Evolutionary conservation across 2,797 vertebrate genomes (phyloP).

Genomic region (Gastrophryne carolinensis): DNA sequence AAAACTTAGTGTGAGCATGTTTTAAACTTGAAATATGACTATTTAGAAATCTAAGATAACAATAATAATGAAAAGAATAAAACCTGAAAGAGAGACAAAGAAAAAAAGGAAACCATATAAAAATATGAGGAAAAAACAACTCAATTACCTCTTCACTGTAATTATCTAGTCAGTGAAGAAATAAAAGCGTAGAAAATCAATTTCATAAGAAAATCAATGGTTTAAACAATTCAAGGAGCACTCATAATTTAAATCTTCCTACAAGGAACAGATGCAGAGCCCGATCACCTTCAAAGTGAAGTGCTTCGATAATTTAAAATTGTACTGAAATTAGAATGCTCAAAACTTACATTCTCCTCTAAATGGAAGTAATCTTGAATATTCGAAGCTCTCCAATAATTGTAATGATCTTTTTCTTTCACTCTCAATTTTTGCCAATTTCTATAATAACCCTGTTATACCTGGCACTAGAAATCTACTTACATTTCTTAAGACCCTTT

Average conservation of each 20-base stretch:
- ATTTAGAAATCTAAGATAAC: neutral
- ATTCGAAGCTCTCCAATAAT: conserved; percentile 52
- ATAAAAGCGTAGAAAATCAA: conserved; percentile 67
- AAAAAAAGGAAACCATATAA: conserved; percentile 47
- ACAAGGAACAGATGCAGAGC: conserved; percentile 52
- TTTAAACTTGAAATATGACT: neutral
- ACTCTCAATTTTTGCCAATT: conserved; percentile 18
- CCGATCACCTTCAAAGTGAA: conserved; percentile 64
- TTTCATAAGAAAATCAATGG: conserved; percentile 73
- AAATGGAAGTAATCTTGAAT: conserved; percentile 61
- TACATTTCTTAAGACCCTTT: neutral
- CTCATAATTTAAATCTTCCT: conserved; percentile 66
- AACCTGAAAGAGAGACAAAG: conserved; percentile 52
- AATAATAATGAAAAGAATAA: conserved; percentile 11
- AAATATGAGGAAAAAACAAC: conserved; percentile 33
- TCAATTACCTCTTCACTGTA: conserved; percentile 54
- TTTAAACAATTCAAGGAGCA: conserved; percentile 70
- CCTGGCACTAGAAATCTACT: neutral
- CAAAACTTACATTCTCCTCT: conserved; percentile 47
- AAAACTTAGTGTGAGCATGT: neutral
- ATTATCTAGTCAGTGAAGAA: conserved; percentile 66
- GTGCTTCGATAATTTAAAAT: conserved; percentile 63
- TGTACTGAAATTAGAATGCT: conserved; percentile 55
- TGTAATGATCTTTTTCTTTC: conserved; percentile 46
- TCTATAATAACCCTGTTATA: conserved; percentile 18